phyloP scores from a whole-genome alignment of 2,113 vertebrate species.

The Buteo buteo region DNA sequence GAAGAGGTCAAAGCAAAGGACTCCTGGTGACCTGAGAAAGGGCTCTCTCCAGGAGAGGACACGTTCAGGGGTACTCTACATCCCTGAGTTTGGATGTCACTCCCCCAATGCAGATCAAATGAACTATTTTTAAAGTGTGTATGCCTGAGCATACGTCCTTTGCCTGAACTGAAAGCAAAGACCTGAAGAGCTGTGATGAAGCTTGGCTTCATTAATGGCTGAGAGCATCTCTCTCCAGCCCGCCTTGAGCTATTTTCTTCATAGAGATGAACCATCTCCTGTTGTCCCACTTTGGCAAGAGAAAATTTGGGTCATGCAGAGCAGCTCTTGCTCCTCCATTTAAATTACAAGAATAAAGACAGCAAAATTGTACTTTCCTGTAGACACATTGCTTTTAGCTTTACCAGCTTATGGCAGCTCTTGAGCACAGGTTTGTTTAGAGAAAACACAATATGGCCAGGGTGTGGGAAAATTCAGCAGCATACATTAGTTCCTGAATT shows the following conservation, averaged over 20 bases:
- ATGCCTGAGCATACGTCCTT: background rate
- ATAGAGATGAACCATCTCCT: background rate
- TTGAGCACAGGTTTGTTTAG: constrained; percentile 19
- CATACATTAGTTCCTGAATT: background rate
- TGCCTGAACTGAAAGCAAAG: background rate
- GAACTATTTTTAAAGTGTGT: background rate
- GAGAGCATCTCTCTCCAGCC: background rate
- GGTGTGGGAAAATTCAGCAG: background rate
- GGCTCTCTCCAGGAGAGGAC: background rate
- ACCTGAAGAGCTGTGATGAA: background rate
- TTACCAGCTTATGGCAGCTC: background rate
- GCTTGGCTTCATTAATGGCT: background rate
- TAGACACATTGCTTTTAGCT: background rate
- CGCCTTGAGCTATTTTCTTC: background rate
- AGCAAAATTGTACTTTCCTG: background rate
- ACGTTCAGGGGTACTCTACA: background rate
- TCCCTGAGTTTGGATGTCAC: background rate
- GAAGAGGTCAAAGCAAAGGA: background rate
- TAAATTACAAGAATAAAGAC: background rate
- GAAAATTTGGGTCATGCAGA: background rate
- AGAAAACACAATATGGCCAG: constrained; percentile 27
- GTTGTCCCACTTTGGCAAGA: background rate
- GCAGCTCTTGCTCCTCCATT: background rate
- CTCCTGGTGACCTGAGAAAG: background rate
- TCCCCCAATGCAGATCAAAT: background rate